Base-by-base conservation (phyloP, 2,888 invertebrate genomes). In the Drosophila antonietae region DNA sequence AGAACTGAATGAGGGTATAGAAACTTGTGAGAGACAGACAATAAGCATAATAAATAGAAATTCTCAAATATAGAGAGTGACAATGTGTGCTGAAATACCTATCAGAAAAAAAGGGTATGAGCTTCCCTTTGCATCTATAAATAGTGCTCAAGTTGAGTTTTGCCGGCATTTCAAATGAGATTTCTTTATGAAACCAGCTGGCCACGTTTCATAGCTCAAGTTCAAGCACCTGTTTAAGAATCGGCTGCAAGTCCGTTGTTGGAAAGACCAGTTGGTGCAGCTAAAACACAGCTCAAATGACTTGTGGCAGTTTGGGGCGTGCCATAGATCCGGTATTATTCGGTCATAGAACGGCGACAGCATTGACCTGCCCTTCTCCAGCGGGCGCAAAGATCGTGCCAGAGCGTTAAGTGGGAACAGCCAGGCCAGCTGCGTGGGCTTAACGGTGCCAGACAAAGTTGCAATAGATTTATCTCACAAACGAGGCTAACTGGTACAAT, bases 401-500 rank as follows among this genome's bases (percentile, higher is more conserved):
- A 68, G 59, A 73, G 71, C 58, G 53, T 41, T 46, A 55, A 64
- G 64, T 56, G 63, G 60, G 52, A 14, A 35, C 51, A 61, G 44
- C 56, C 41, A 31, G 53, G 55, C 66, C 57, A 73, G 64, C 64
- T 68, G 68, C 68, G 68, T 75, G 75, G 78, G 69, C 49, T 51
- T 78, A 78, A 78, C 75, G 78, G 78, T 60, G n/a, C 23, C 46
- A 35, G 53, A 9, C 46, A n/a, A 62, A 63, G 63, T 57, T 62
- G 66, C 70, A 68, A 79, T 75, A 73, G 84, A 82, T 71, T 73
- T 81, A 84, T 82, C 80, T 73, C 65, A 6, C 35, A 43, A 55
- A 62, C 57, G 57, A 66, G 46, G 57, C 39, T 73, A 84, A 78
- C 70, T 76, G 80, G 73, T 77, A 80, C 84, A 84, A 78, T 84